Evolutionary conservation across 2,113 vertebrate species (phyloP), one percentile per base, ranked within the genome.

Genomic region (Labrus mixtus): DNA sequence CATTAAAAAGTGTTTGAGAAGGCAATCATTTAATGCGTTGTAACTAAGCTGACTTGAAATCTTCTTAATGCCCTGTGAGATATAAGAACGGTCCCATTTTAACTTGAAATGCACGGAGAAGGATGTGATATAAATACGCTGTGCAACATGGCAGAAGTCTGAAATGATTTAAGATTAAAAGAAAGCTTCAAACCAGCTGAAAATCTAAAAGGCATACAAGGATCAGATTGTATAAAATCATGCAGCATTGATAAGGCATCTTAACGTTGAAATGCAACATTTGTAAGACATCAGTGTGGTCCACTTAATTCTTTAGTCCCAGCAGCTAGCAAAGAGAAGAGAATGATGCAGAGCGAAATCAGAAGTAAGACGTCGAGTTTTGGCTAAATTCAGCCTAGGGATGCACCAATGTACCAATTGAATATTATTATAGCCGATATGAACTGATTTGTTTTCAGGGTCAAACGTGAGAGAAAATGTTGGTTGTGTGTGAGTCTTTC

Each of bases 231-330:
- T 36, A 50, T 37, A 71, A 4, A 23, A 33, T 62, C 41, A 45
- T 22, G 71, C 63, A 48, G 15, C 17, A 48, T 13, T 51, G 19
- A 51, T 10, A n/a, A 36, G 41, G n/a, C 6, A 9, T 10, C 12
- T 4, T 19, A 23, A 67, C 23, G n/a, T 66, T 29, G 53, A 45
- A 79, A 71, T 23, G 37, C 54, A 81, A 71, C 43, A 57, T 78
- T 25, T 36, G 33, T 73, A 68, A 79, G 77, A 76, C 71, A 78
- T 70, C 2, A 39, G 70, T 57, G 71, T 50, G 45, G 58, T 72
- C 50, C 36, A 29, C 39, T 64, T 7, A 63, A 68, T 33, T 37
- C 45, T 68, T 66, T 48, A 46, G 46, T 48, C 46, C 2, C 17
- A 48, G 51, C 50, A 68, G 65, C 11, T 61, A 50, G 29, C 66